Conservation (phyloP, 2,888 invertebrate genomes). For the Octonoba sinensis region DNA sequence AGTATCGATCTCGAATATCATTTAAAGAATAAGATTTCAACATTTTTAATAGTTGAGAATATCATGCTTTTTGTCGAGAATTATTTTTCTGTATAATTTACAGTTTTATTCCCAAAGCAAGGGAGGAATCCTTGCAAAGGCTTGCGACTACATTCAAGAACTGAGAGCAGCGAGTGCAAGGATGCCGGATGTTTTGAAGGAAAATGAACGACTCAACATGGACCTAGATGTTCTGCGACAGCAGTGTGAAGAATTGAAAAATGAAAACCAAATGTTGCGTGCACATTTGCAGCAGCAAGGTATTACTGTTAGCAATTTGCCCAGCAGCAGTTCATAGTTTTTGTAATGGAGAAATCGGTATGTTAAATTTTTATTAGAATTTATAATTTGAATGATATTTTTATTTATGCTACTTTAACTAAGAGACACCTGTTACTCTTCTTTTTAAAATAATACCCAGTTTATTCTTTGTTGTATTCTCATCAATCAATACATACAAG, state of each 20-base stretch:
- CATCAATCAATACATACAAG: too few species aligned
- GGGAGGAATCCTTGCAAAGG: constrained; percentile 94
- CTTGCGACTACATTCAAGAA: constrained; percentile 93
- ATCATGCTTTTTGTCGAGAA: neutral
- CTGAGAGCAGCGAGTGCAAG: constrained; percentile 74
- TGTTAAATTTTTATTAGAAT: neutral
- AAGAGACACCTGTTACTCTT: too few species aligned
- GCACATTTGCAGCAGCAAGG: constrained; percentile 79
- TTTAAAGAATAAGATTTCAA: too few species aligned
- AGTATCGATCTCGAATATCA: too few species aligned
- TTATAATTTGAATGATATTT: neutral
- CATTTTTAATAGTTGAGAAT: too few species aligned
- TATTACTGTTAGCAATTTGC: constrained; percentile 42
- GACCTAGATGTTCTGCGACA: constrained; percentile 62
- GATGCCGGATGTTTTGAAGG: constrained; percentile 64
- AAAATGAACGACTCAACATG: constrained; percentile 65
- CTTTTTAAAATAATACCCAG: too few species aligned
- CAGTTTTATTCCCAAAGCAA: constrained; percentile 79
- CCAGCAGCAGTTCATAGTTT: constrained; percentile 37
- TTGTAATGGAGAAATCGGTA: neutral
- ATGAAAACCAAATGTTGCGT: constrained; percentile 81
- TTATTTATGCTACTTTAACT: too few species aligned
- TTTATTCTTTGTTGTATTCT: too few species aligned
- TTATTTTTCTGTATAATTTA: constrained; percentile 33
- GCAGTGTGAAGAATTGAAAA: constrained; percentile 76